Conservation (phyloP, 2,113 vertebrate species). For the Oxygymnocypris stewartii region DNA sequence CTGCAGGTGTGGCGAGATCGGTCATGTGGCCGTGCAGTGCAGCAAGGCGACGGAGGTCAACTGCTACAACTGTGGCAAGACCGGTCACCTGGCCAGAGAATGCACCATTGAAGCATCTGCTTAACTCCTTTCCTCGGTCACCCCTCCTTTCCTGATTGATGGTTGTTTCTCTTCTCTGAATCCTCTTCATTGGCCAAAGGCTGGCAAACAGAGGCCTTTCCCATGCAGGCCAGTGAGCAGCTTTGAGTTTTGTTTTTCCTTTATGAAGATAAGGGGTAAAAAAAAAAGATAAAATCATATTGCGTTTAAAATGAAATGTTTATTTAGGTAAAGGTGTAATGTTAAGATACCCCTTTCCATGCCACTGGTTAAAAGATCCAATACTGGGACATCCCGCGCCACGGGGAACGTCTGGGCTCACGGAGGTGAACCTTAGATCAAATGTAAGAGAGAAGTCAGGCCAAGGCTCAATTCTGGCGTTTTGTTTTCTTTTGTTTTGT, state of each 20-base stretch:
- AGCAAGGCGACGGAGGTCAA: slow-evolving; percentile 97
- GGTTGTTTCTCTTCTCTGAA: slow-evolving; percentile 99
- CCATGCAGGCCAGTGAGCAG: slow-evolving; percentile 93
- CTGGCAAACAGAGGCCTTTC: slow-evolving; percentile 84
- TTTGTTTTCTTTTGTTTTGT: slow-evolving; percentile 77
- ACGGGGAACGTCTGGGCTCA: slow-evolving; percentile 83
- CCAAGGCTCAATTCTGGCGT: slow-evolving; percentile 86
- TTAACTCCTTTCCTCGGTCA: slow-evolving; percentile 86
- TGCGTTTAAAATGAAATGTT: slow-evolving; percentile 99
- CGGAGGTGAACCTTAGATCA: slow-evolving; percentile 83
- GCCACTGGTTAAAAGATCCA: slow-evolving; percentile 93
- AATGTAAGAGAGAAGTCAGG: slow-evolving; percentile 78
- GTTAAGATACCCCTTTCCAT: slow-evolving; percentile 96
- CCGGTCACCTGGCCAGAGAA: slow-evolving; percentile 98
- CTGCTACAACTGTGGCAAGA: slow-evolving; percentile 99
- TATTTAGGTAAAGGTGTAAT: slow-evolving; percentile 99
- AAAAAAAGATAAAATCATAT: slow-evolving; percentile 88
- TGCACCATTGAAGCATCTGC: slow-evolving; percentile 97
- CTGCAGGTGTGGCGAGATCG: slow-evolving; percentile 95
- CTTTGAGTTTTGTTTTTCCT: slow-evolving; percentile 60
- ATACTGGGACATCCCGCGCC: slow-evolving; percentile 69
- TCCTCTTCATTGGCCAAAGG: slow-evolving; percentile 99
- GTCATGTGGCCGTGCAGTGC: slow-evolving; percentile 98
- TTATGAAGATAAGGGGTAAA: slow-evolving; percentile 86
- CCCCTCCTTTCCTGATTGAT: slow-evolving; percentile 99